These are phyloP conservation scores for Furnarius figulus DNA, from an alignment of 2,113 vertebrate species.

Conservation along the genomic window DNA sequence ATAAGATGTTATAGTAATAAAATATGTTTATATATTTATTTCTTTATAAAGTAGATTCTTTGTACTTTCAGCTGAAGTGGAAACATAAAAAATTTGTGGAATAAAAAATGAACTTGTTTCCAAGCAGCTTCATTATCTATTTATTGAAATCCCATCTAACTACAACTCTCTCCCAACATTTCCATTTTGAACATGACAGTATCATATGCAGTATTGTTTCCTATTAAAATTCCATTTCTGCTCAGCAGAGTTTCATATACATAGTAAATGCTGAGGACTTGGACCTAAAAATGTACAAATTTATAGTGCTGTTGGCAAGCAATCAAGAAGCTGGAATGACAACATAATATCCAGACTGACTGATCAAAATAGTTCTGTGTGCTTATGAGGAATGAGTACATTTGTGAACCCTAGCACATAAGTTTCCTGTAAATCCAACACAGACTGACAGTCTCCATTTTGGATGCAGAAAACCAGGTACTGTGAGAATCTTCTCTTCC, in stretches of 20 bases:
- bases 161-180: not conserved
- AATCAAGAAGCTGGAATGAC: not conserved
- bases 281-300: not conserved
- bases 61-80: not conserved
- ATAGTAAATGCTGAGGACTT: not conserved
- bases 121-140: not conserved
- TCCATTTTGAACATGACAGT: not conserved
- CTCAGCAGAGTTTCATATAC: not conserved
- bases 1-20: not conserved
- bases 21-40: not conserved
- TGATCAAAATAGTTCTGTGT: not conserved
- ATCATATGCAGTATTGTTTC: not conserved
- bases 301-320: not conserved
- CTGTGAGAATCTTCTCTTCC: not conserved
- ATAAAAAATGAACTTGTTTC: not conserved
- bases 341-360: not conserved
- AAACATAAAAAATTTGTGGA: not conserved
- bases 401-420: not conserved
- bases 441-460: not conserved
- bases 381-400: not conserved
- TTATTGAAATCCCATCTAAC: not conserved
- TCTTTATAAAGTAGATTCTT: not conserved
- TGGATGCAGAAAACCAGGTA: not conserved
- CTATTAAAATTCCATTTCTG: not conserved
- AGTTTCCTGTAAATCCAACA: not conserved